Evolutionary conservation across 92 coral and sea anemone species (phyloP).

Genomic region (Siderastrea radians): DNA sequence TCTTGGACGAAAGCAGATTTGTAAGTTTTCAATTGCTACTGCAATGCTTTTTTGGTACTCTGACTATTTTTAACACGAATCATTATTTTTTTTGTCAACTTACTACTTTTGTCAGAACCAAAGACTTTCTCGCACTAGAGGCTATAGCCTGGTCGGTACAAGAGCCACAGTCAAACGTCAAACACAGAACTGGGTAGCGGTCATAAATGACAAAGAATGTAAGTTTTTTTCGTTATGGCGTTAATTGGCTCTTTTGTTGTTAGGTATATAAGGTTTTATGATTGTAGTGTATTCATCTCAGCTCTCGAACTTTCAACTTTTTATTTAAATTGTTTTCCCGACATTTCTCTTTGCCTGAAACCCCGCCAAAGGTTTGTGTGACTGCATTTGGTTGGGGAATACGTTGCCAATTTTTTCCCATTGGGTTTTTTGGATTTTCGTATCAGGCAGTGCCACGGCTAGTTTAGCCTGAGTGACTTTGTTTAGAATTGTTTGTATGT

Average conservation of each 20-base stretch:
- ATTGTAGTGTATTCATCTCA: too few species aligned
- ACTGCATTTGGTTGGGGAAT: too few species aligned
- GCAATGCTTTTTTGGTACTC: neutral
- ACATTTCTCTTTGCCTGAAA: too few species aligned
- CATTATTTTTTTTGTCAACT: neutral
- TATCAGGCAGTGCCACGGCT: too few species aligned
- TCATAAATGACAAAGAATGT: slow-evolving; percentile 34
- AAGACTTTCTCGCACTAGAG: slow-evolving; percentile 45
- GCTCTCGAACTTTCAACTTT: too few species aligned
- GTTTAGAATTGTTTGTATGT: too few species aligned
- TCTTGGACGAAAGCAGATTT: neutral
- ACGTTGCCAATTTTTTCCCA: too few species aligned
- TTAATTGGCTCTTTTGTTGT: neutral
- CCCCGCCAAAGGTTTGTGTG: too few species aligned
- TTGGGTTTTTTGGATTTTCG: too few species aligned
- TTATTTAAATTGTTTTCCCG: too few species aligned
- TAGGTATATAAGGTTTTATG: too few species aligned
- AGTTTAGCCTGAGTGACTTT: too few species aligned
- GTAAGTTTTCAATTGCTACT: neutral
- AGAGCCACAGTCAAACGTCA: slow-evolving; percentile 43
- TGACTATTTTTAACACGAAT: neutral
- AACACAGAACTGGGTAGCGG: slow-evolving; percentile 55
- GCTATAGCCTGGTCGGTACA: slow-evolving; percentile 47
- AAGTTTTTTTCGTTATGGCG: neutral
- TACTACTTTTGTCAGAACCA: slow-evolving; percentile 34